Percentiles rank a stretch among this genome's conserved stretches.
These are phyloP conservation scores for Plotosus lineatus DNA, from an alignment of 2,113 vertebrate genomes.

Conservation along the genomic window DNA sequence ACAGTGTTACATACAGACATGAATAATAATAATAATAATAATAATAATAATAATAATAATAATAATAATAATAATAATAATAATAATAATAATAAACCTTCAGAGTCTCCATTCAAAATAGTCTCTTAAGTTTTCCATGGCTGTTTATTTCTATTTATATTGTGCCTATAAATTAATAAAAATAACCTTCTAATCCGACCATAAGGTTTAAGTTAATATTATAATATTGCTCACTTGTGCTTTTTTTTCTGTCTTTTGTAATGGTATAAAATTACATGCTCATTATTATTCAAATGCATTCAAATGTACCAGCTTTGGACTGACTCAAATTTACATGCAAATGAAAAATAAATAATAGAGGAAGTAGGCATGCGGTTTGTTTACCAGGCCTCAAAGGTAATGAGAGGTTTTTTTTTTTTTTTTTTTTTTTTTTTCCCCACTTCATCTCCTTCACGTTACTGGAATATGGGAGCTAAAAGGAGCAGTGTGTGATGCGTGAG, in stretches of 20 bases:
- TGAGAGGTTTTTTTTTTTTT: not conserved
- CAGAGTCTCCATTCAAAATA: no score
- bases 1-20: no score
- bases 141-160: not conserved
- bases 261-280: not conserved
- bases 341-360: not conserved
- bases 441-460: not conserved
- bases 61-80: no score
- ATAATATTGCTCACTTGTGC: not conserved
- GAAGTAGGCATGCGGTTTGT: not conserved
- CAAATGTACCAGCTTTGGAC: not conserved
- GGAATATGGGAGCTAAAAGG: not conserved
- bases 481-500: not conserved
- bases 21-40: no score
- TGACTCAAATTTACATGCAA: not conserved
- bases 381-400: conserved; percentile 16
- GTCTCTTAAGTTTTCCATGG: no score
- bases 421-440: not conserved
- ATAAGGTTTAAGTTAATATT: not conserved
- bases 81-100: no score
- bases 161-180: not conserved
- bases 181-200: not conserved
- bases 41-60: no score
- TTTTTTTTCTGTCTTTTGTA: not conserved
- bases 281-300: not conserved